These are phyloP conservation scores for Brachionus koreanus DNA, from an alignment of 1,140 invertebrate genomes.

Conservation along the genomic window DNA sequence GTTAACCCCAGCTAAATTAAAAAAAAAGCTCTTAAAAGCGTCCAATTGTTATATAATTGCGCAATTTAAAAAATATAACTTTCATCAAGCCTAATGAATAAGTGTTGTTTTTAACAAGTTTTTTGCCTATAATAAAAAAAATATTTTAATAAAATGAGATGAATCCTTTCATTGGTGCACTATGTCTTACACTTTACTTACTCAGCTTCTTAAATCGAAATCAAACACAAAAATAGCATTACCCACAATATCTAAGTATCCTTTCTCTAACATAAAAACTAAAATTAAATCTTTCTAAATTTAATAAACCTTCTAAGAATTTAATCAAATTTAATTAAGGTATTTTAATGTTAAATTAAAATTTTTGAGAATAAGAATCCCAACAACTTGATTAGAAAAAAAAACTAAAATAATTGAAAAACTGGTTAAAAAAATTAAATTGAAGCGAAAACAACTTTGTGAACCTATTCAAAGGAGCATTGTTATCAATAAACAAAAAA, in stretches of 20 bases:
- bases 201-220: not conserved
- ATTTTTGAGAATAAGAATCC: not conserved
- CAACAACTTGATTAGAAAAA: not conserved
- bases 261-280: not conserved
- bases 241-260: not conserved
- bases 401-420: not conserved
- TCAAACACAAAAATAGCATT: not conserved
- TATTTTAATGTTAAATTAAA: not conserved
- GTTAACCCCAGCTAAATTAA: not conserved
- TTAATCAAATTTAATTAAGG: not conserved
- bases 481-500: not conserved
- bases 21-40: not conserved
- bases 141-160: constrained; percentile 16
- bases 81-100: not conserved
- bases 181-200: not conserved
- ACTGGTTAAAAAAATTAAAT: not conserved
- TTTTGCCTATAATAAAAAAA: not conserved
- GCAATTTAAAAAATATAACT: not conserved
- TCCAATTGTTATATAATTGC: not conserved
- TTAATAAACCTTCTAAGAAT: not conserved
- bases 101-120: not conserved
- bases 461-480: not conserved
- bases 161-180: not conserved
- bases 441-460: not conserved
- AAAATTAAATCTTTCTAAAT: not conserved